Evolutionary conservation across 2,888 invertebrate species (phyloP), one percentile per base, ranked within the genome.

Genomic region (Rhagonycha fulva): DNA sequence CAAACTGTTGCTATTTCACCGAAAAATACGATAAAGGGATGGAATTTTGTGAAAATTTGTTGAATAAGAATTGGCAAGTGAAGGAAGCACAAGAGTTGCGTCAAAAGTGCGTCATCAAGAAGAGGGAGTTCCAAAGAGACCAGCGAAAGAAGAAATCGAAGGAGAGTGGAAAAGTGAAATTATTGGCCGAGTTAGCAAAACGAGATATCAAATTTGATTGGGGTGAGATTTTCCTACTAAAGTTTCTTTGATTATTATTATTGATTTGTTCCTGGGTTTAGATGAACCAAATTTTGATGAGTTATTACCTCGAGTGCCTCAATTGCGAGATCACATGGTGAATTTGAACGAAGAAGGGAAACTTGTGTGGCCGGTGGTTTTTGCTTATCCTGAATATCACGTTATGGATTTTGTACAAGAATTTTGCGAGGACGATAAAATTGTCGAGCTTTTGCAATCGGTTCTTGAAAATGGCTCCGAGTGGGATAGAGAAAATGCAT

Each of bases 301-400:
- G 79, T 82, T 93, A 11, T 91, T 92, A 72, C 93, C 94, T 0
- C 90, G 89, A 82, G 89, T 94, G 81, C 91, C 94, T 0, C 92
- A 93, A 47, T 89, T 93, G 5, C 90, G 91, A 63, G 90, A 92
- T 72, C 88, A 90, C 76, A 90, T 91, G 70, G 95, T 95, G 0
- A 90, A 91, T 82, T 83, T 95, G 11, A 90, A 91, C 78, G 88
- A 91, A 83, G 87, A 92, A 0, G 88, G 88, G 11, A 86, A 88
- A 62, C 87, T 98, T 11, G 88, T 93, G 70, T 98, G 98, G 98
- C 98, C 98, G 0, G 93, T 97, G 0, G 89, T 96, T 14, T 92
- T 98, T 81, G 88, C 96, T 11, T 98, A 98, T 87, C 98, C 98
- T 0, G 97, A 98, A 87, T 93, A 93, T 84, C 90, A 93, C 76